Base-by-base conservation (phyloP, 1,140 invertebrate genomes). In the Drosophila sturtevanti region DNA sequence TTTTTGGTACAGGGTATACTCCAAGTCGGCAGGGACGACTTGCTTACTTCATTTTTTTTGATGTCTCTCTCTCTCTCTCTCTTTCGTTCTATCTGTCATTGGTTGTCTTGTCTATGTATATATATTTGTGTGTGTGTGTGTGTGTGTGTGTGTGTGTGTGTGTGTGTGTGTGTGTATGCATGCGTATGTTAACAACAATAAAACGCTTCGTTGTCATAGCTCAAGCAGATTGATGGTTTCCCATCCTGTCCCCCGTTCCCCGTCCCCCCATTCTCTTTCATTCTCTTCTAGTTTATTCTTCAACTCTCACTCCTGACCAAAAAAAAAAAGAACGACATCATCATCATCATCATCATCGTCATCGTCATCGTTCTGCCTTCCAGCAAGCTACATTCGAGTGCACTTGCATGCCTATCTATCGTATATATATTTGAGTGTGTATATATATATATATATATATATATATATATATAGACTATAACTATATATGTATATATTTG, bases 161-260 rank as follows among this genome's bases (percentile, higher is more conserved):
- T 22, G 10, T 51, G 51, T 35, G 14, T 38, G 16, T n/a, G 0
- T 34, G 34, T 63, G 51, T 72, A n/a, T 60, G 66, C 11, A 10
- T 48, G 41, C 62, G 41, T 72, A 62, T 79, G 60, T 67, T 85
- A 75, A 77, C 81, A 87, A 85, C 81, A 85, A 85, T 85, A 85
- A 87, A 85, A 85, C 85, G 81, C 81, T 78, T 87, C 81, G 81
- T 81, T 81, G 81, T 85, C 81, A 85, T 76, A 78, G 82, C 81
- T 85, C 81, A 78, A 81, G 82, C 81, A 85, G 82, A 85, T 85
- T 85, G 81, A 85, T 85, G 81, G 74, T 68, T 56, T 74, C 67
- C 72, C 63, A 12, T 14, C n/a, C 4, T 4, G 1, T 4, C 22
- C 27, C n/a, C 4, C 24, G 1, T 4, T 2, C 1, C 12, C 2